These are phyloP conservation scores for Anadara kagoshimensis DNA, from an alignment of 1,140 invertebrate species.

Conservation along the genomic window DNA sequence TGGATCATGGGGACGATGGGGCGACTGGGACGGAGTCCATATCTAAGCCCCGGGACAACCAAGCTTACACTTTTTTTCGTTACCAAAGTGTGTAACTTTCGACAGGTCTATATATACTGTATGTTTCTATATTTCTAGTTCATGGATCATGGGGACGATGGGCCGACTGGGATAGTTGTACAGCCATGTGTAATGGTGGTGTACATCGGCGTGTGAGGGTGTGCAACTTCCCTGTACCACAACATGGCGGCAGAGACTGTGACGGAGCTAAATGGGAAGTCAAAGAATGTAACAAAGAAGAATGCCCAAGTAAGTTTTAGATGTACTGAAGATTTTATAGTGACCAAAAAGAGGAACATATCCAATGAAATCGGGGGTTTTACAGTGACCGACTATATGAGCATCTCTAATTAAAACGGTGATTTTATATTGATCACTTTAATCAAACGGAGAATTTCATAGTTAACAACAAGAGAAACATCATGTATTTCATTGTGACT, in stretches of 20 bases:
- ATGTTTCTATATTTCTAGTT: no score
- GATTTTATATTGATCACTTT: background rate
- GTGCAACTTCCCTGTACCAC: slow-evolving; percentile 15
- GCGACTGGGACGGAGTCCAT: no score
- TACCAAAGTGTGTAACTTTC: no score
- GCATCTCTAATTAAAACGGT: background rate
- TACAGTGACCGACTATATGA: background rate
- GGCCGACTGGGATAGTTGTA: slow-evolving; percentile 12
- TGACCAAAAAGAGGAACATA: background rate
- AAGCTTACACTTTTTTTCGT: no score
- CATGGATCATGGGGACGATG: slow-evolving; percentile 25
- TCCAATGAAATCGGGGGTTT: background rate
- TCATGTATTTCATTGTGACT: background rate
- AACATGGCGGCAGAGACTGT: slow-evolving; percentile 15
- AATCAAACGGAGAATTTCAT: background rate
- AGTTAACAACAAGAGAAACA: background rate
- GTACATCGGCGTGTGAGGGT: slow-evolving; percentile 4
- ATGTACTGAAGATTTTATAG: background rate
- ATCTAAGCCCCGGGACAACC: no score
- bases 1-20: no score
- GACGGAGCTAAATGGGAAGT: slow-evolving; percentile 7
- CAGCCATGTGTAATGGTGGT: slow-evolving; percentile 27
- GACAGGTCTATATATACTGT: no score
- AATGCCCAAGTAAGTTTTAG: slow-evolving; percentile 19
- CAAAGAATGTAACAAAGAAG: slow-evolving; percentile 14